Evolutionary conservation across 2,797 vertebrate genomes (phyloP).

Genomic region (Antrozous pallidus): DNA sequence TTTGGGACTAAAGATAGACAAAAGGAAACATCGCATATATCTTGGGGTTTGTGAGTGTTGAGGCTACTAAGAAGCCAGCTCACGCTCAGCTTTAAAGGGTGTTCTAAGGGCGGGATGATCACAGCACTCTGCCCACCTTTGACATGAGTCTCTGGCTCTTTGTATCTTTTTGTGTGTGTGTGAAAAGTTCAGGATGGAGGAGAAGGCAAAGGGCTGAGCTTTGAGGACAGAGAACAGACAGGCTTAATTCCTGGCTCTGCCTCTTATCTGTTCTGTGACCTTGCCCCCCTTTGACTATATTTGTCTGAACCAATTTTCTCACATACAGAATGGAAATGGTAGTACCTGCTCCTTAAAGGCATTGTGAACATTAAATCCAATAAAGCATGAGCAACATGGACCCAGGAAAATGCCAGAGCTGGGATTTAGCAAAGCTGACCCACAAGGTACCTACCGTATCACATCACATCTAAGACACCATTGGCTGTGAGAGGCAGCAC

Average conservation of each 20-base stretch:
- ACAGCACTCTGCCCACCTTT: neutral
- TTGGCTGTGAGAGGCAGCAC: neutral
- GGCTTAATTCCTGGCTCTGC: neutral
- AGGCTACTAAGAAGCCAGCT: neutral
- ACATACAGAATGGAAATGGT: neutral
- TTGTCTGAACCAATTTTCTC: neutral
- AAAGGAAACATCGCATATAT: neutral
- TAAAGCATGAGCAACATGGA: neutral
- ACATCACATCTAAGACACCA: neutral
- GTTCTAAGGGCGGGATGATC: neutral
- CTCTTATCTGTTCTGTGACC: neutral
- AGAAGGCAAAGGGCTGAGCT: neutral
- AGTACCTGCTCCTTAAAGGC: neutral
- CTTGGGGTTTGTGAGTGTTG: neutral
- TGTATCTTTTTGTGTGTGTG: neutral
- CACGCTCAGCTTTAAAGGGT: neutral
- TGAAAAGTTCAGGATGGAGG: neutral
- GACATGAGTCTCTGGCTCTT: neutral
- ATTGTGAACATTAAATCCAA: neutral
- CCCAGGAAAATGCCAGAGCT: neutral
- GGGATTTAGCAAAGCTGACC: neutral
- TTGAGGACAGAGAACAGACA: neutral
- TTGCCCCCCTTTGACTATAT: neutral
- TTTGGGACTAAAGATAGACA: neutral
- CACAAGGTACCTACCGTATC: neutral